These are phyloP conservation scores for Cydia splendana DNA, from an alignment of 1,140 invertebrate species.

Conservation along the genomic window DNA sequence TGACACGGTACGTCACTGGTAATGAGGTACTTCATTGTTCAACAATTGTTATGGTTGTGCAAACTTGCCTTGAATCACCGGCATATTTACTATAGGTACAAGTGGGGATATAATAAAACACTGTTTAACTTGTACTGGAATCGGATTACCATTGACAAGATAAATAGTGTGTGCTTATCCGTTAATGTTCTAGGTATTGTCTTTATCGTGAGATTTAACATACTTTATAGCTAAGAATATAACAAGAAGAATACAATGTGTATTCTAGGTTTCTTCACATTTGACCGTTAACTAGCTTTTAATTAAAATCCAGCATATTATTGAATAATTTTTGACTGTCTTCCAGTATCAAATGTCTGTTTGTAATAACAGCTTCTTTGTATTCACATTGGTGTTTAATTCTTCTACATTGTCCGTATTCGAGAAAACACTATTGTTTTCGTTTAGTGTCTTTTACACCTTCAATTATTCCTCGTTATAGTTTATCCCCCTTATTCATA, in stretches of 20 bases:
- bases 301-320: no score
- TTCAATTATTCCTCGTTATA: not conserved
- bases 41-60: conserved; percentile 24
- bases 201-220: not conserved
- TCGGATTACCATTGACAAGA: conserved; percentile 1
- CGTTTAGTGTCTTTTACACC: no score
- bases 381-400: not conserved
- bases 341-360: no score
- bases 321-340: no score
- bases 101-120: conserved; percentile 11
- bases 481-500: no score
- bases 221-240: not conserved
- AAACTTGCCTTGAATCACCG: conserved; percentile 11
- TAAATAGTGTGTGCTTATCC: not conserved
- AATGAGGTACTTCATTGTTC: conserved; percentile 21
- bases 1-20: not conserved
- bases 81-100: conserved; percentile 6
- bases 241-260: no score
- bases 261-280: no score
- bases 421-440: not conserved
- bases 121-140: conserved; percentile 16
- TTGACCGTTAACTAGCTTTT: no score
- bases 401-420: not conserved
- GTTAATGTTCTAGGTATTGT: not conserved
- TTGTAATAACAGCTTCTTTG: no score